Conservation (phyloP, 2,797 vertebrate species). For the Gila robusta region DNA sequence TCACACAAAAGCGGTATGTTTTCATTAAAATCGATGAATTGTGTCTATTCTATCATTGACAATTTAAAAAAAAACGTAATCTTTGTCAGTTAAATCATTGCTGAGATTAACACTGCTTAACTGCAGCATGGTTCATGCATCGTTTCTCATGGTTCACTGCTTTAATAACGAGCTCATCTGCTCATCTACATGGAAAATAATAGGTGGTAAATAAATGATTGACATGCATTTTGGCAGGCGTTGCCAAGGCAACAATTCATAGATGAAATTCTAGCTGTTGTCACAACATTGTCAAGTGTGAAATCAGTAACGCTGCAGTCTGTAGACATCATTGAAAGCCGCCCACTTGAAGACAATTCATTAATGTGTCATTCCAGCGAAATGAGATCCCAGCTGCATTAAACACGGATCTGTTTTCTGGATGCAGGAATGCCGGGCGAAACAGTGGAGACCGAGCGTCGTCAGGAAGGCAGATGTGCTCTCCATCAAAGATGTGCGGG, state of each 20-base stretch:
- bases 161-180: slow-evolving; percentile 39
- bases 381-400: slow-evolving; percentile 17
- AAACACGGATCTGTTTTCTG: slow-evolving; percentile 11
- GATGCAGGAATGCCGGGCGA: slow-evolving; percentile 91
- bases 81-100: background rate
- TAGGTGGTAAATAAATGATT: slow-evolving; percentile 37
- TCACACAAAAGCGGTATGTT: background rate
- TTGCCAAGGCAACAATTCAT: background rate
- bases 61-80: background rate
- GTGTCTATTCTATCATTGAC: background rate
- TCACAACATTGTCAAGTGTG: slow-evolving; percentile 47
- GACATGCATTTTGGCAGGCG: slow-evolving; percentile 18
- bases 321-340: slow-evolving; percentile 37
- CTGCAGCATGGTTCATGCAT: slow-evolving; percentile 1
- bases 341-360: slow-evolving; percentile 24
- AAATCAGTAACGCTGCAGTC: slow-evolving; percentile 21
- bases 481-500: slow-evolving; percentile 92
- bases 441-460: slow-evolving; percentile 91
- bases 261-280: slow-evolving; percentile 42
- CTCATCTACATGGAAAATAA: slow-evolving; percentile 31
- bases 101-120: background rate
- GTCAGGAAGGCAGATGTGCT: slow-evolving; percentile 88
- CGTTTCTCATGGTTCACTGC: slow-evolving; percentile 2
- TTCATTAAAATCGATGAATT: background rate
- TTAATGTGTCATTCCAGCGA: slow-evolving; percentile 31